Conservation (phyloP, 2,797 vertebrate species). For the Microctenopoma stevenorrisi region DNA sequence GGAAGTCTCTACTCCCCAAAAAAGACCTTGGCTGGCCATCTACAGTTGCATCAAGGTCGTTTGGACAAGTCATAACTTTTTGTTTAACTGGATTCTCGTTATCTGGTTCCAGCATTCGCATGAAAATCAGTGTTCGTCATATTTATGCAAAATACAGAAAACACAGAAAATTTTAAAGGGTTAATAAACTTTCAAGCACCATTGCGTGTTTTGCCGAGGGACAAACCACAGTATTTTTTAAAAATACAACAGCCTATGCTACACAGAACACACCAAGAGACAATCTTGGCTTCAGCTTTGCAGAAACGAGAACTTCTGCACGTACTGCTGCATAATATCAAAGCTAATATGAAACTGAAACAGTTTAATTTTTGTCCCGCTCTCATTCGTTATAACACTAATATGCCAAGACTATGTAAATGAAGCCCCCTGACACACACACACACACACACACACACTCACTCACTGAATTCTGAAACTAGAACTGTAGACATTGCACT, state of each 20-base stretch:
- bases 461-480: background rate
- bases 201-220: constrained; percentile 27
- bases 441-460: too few relatives aligned
- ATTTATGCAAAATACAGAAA: too few relatives aligned
- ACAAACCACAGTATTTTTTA: constrained; percentile 35
- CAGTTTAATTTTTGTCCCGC: constrained; percentile 16
- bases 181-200: background rate
- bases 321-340: constrained; percentile 24
- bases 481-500: constrained; percentile 4
- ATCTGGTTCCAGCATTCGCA: too few relatives aligned
- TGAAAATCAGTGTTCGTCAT: too few relatives aligned
- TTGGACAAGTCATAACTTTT: too few relatives aligned
- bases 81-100: too few relatives aligned
- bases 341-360: constrained; percentile 14
- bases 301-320: constrained; percentile 40
- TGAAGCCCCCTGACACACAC: background rate
- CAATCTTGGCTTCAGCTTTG: constrained; percentile 34
- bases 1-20: too few relatives aligned
- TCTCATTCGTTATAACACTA: constrained; percentile 17
- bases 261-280: constrained; percentile 13
- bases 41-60: too few relatives aligned
- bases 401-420: constrained; percentile 17
- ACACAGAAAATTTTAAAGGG: too few relatives aligned
- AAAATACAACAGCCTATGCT: constrained; percentile 9
- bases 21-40: too few relatives aligned